phyloP scores from a whole-genome alignment of 2,113 vertebrate species.

The Tachycineta bicolor region DNA sequence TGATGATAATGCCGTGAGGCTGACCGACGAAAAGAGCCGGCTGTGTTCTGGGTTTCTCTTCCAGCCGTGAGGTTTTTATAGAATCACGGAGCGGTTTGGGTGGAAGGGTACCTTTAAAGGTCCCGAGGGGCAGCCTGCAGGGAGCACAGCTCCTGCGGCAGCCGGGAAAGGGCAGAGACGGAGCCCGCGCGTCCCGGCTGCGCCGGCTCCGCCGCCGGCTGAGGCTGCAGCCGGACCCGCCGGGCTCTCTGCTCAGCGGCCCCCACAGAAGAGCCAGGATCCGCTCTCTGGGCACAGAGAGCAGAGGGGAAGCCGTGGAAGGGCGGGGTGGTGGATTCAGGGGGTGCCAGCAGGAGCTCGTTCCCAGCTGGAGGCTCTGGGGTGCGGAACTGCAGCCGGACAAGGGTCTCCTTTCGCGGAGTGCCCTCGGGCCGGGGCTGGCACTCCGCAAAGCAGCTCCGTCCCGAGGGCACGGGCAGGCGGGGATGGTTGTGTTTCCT shows the following conservation, averaged over 20 bases:
- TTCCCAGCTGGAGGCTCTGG: fast-evolving
- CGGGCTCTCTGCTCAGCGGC: neutral
- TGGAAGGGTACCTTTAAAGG: neutral
- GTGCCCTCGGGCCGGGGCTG: neutral
- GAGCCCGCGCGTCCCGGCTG: fast-evolving
- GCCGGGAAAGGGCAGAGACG: neutral
- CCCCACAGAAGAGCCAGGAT: fast-evolving
- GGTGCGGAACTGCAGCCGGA: neutral
- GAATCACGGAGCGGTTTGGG: neutral
- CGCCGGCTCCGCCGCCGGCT: fast-evolving
- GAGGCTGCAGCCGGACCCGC: fast-evolving
- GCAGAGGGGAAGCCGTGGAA: too few species aligned
- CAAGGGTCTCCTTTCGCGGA: neutral
- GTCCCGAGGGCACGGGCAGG: neutral
- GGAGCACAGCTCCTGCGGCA: fast-evolving
- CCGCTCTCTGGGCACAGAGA: neutral
- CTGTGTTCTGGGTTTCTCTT: neutral
- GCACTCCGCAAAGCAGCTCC: fast-evolving
- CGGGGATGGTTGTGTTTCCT: fast-evolving
- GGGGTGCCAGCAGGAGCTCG: fast-evolving
- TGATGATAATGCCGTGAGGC: neutral
- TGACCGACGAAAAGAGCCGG: fast-evolving
- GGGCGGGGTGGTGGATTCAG: fast-evolving
- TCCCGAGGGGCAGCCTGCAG: neutral
- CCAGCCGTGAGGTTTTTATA: fast-evolving